These are phyloP conservation scores for Brachypterus glaber DNA, from an alignment of 2,888 invertebrate species.

Conservation along the genomic window DNA sequence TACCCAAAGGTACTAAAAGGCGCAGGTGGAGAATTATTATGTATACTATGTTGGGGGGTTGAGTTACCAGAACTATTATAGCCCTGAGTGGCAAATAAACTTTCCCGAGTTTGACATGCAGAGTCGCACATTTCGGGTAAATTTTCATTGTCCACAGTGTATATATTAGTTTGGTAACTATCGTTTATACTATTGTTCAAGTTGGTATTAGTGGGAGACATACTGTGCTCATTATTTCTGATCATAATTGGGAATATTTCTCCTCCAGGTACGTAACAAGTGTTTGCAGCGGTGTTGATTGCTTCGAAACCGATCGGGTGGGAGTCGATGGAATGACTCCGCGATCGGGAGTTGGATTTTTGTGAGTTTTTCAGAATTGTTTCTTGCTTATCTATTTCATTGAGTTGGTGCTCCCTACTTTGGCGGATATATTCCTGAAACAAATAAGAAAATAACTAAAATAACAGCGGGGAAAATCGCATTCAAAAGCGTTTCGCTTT, in stretches of 20 bases:
- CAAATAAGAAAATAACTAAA: too few species aligned
- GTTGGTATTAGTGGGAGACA: slow-evolving; percentile 31
- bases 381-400: slow-evolving; percentile 48
- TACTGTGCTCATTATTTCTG: slow-evolving; percentile 30
- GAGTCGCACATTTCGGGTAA: slow-evolving; percentile 59
- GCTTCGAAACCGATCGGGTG: slow-evolving; percentile 30
- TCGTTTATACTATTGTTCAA: too few species aligned
- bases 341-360: slow-evolving; percentile 21
- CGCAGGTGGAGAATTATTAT: slow-evolving; percentile 34
- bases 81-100: slow-evolving; percentile 50
- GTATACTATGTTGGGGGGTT: slow-evolving; percentile 37
- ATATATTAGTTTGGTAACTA: slow-evolving; percentile 29
- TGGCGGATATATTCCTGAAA: slow-evolving; percentile 64
- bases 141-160: slow-evolving; percentile 32
- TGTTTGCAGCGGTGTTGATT: slow-evolving; percentile 28
- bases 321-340: slow-evolving; percentile 32
- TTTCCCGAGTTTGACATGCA: slow-evolving; percentile 77
- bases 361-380: slow-evolving; percentile 10
- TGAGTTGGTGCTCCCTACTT: slow-evolving; percentile 69
- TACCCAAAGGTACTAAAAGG: slow-evolving; percentile 51
- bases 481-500: too few species aligned
- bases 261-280: slow-evolving; percentile 44
- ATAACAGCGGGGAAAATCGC: too few species aligned
- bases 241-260: slow-evolving; percentile 39
- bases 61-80: slow-evolving; percentile 34